Conservation (phyloP, 2,888 invertebrate species). For the Leptopterna dolabrata region DNA sequence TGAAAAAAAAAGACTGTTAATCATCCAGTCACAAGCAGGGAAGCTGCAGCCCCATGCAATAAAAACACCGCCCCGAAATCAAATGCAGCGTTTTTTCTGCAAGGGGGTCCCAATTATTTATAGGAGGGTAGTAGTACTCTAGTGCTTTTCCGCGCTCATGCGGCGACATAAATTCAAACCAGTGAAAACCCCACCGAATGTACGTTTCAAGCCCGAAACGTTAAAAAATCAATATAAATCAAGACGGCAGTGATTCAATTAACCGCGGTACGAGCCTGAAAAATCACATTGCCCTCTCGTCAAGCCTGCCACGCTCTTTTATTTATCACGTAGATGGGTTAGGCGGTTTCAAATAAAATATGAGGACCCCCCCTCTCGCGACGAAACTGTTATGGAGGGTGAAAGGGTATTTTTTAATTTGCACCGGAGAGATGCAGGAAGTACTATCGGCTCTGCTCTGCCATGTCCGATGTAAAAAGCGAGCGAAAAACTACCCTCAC, state of each 20-base stretch:
- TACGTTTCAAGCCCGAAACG: neutral
- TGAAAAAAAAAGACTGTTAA: neutral
- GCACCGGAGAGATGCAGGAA: neutral
- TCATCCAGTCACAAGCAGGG: neutral
- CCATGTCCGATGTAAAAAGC: neutral
- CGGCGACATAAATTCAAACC: neutral
- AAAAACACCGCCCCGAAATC: neutral
- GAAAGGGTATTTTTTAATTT: constrained; percentile 19
- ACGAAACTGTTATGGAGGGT: neutral
- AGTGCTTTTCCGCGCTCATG: neutral
- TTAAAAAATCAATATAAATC: constrained; percentile 17
- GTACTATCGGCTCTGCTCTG: neutral
- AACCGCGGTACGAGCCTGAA: constrained; percentile 17
- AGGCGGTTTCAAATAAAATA: neutral
- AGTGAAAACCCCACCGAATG: neutral
- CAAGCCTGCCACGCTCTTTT: constrained; percentile 12
- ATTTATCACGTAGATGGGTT: neutral
- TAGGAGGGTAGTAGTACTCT: neutral
- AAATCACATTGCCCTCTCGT: constrained; percentile 12
- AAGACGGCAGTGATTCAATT: constrained; percentile 31
- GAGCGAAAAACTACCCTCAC: neutral
- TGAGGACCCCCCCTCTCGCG: neutral
- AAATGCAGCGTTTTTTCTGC: neutral
- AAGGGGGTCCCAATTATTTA: neutral
- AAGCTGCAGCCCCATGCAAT: neutral